Evolutionary conservation across 2,797 vertebrate species (phyloP).

Genomic region (Pseudopleuronectes americanus): DNA sequence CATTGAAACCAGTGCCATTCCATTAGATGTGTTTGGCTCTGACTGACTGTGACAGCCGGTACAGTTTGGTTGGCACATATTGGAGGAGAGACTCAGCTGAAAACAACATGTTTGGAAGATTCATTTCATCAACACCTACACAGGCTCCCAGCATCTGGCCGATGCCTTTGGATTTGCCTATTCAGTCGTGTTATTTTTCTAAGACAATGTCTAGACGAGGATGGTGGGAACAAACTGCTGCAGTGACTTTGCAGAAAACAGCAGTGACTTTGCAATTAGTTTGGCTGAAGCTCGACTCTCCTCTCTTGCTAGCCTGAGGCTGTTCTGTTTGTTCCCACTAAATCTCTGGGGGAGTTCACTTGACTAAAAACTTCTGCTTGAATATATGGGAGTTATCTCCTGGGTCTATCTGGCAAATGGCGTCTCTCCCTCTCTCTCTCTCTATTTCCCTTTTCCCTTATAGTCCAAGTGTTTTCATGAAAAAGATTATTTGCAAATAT

Average conservation of each 20-base stretch:
- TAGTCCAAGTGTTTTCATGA: slow-evolving; percentile 20
- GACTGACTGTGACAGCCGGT: background rate
- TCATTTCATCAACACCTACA: slow-evolving; percentile 10
- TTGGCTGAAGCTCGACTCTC: slow-evolving; percentile 7
- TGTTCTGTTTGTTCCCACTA: background rate
- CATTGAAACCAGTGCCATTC: background rate
- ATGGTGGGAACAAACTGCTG: slow-evolving; percentile 19
- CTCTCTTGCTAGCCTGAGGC: slow-evolving; percentile 22
- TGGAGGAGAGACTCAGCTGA: background rate
- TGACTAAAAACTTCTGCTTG: slow-evolving; percentile 6
- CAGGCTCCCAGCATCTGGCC: slow-evolving; percentile 13
- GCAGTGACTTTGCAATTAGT: slow-evolving; percentile 30
- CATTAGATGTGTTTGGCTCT: slow-evolving; percentile 3
- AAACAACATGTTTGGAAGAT: background rate
- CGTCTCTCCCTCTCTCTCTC: background rate
- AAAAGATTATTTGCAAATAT: slow-evolving; percentile 15
- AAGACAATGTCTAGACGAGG: background rate
- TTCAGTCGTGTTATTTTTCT: background rate
- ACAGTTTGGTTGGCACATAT: background rate
- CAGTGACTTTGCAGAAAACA: slow-evolving; percentile 44
- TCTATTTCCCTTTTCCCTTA: background rate
- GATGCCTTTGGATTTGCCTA: slow-evolving; percentile 27
- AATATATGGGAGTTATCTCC: slow-evolving; percentile 22
- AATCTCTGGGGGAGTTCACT: slow-evolving; percentile 10
- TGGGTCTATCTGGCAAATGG: slow-evolving; percentile 5